These are phyloP conservation scores for Trididemnum miniatum DNA, from an alignment of 23 tunicate species.

Conservation along the genomic window DNA sequence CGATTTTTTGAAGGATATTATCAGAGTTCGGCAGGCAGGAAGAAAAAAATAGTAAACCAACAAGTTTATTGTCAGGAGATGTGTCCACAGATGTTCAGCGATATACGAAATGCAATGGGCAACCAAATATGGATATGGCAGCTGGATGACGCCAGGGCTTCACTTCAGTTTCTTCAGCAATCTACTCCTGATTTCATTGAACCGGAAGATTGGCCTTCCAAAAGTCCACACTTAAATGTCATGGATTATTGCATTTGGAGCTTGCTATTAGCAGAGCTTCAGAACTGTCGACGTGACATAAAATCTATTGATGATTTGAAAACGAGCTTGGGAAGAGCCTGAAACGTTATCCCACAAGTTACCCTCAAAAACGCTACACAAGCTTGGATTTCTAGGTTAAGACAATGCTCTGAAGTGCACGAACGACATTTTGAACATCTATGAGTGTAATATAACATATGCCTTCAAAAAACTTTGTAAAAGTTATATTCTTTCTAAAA, in stretches of 20 bases:
- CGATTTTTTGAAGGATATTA: constrained; percentile 35
- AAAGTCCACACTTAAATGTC: constrained; percentile 42
- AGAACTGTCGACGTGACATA: constrained; percentile 35
- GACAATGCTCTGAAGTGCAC: constrained; percentile 34
- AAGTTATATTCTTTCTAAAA: constrained; percentile 36
- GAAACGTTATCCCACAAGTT: constrained; percentile 21
- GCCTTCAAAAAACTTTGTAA: constrained; percentile 32
- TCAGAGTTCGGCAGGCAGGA: constrained; percentile 37
- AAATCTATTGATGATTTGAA: constrained; percentile 32
- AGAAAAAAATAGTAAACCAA: constrained; percentile 36
- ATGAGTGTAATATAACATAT: constrained; percentile 22
- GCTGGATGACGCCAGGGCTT: constrained; percentile 40
- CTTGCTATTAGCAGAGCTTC: constrained; percentile 32
- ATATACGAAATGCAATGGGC: constrained; percentile 35
- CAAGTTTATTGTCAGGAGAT: constrained; percentile 37
- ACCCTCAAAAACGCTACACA: constrained; percentile 34
- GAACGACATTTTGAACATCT: constrained; percentile 36
- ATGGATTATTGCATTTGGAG: constrained; percentile 39
- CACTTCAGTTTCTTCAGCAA: constrained; percentile 33
- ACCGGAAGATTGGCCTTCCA: constrained; percentile 37
- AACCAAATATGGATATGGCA: constrained; percentile 35
- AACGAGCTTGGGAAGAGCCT: constrained; percentile 35
- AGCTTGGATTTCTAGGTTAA: constrained; percentile 40
- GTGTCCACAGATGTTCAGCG: constrained; percentile 40
- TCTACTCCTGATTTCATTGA: constrained; percentile 44